Percentiles rank a stretch among this genome's conserved stretches.
Conservation (phyloP, 2,113 vertebrate genomes). For the Elgaria multicarinata region DNA sequence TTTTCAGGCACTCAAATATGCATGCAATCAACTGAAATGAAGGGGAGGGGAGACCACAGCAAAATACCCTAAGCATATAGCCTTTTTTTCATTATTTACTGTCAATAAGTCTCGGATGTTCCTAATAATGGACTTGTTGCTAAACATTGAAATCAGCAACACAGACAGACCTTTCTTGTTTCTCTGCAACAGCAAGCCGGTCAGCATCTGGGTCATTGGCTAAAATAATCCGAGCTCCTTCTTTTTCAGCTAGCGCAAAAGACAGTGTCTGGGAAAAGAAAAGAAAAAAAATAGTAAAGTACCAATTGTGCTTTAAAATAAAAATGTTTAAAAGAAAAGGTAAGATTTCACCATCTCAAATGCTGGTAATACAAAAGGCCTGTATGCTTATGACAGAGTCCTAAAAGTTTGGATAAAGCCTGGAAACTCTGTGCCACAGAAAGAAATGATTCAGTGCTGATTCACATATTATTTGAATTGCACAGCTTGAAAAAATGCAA, state of each 20-base stretch:
- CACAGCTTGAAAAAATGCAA: not conserved
- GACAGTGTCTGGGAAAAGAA: conserved; percentile 87
- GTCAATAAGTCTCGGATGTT: not conserved
- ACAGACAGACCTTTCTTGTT: conserved; percentile 83
- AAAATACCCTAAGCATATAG: not conserved
- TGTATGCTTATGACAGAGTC: conserved; percentile 7
- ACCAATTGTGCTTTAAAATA: not conserved
- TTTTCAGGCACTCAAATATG: not conserved
- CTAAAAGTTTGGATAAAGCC: not conserved
- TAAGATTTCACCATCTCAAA: not conserved
- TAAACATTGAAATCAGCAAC: not conserved
- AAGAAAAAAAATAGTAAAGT: conserved; percentile 59
- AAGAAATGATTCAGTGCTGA: not conserved
- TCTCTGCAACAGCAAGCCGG: conserved; percentile 93
- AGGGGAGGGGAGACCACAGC: no score
- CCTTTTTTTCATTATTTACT: not conserved
- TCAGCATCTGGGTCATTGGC: conserved; percentile 98
- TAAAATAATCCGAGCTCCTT: conserved; percentile 87
- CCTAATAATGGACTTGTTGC: not conserved
- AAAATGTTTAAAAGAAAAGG: not conserved
- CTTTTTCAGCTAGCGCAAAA: conserved; percentile 91
- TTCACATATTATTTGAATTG: not conserved
- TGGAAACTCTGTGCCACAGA: no score
- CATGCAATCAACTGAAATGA: not conserved
- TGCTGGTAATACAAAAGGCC: not conserved